phyloP scores from a whole-genome alignment of 2,797 vertebrate species.

The Cygnus olor region DNA sequence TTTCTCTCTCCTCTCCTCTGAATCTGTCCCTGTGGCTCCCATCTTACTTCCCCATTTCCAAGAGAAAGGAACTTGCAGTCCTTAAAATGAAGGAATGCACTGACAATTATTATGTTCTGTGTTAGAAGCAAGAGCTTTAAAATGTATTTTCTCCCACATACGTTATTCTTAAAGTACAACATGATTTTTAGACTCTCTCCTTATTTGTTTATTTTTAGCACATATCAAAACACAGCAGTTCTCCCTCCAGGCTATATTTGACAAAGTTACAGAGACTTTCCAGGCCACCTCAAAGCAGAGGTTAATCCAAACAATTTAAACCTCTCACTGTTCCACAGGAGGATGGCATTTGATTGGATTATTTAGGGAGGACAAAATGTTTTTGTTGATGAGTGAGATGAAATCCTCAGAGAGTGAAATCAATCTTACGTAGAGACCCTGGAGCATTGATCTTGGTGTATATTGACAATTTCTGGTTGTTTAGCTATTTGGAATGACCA shows the following conservation, averaged over 20 bases:
- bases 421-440: conserved; percentile 84
- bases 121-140: not conserved
- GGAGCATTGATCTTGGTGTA: conserved; percentile 83
- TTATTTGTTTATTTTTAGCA: conserved; percentile 51
- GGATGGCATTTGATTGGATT: conserved; percentile 84
- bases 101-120: not conserved
- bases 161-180: conserved; percentile 41
- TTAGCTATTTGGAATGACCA: conserved; percentile 84
- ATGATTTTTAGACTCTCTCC: not conserved
- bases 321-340: conserved; percentile 70
- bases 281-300: conserved; percentile 33
- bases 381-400: conserved; percentile 88
- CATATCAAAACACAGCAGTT: not conserved
- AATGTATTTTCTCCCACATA: not conserved
- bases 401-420: conserved; percentile 88
- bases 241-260: conserved; percentile 40
- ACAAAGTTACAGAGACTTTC: conserved; percentile 49
- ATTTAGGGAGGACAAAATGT: conserved; percentile 89
- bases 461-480: conserved; percentile 88
- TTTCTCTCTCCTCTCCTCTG: not conserved
- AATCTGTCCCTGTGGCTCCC: not conserved
- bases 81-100: not conserved
- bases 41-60: not conserved
- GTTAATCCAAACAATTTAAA: conserved; percentile 73
- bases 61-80: not conserved